Base-by-base conservation (phyloP, 2,113 vertebrate species). In the Manacus vitellinus region DNA sequence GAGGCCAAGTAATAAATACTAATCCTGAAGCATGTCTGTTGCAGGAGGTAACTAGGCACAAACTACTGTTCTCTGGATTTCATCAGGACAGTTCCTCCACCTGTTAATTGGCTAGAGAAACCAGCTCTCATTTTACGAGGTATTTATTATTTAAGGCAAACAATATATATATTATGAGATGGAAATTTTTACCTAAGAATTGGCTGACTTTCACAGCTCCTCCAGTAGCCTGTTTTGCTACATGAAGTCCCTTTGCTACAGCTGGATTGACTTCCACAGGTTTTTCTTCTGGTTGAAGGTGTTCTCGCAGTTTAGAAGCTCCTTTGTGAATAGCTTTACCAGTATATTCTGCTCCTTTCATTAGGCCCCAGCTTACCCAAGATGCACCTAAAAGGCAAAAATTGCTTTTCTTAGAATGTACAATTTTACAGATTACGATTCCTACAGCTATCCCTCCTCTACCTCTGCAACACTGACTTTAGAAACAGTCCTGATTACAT, bases 181-280 rank as follows among this genome's bases (percentile, higher is more conserved):
- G 3, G 10, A 18, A 68, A 70, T 16, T 31, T 80, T 98, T 98
- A 99, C 99, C 99, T 86, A 99, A 97, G 96, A 99, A 99, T 46
- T 99, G 99, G 97, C 99, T 99, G 98, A 99, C 99, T 99, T 99
- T 99, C 13, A 99, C 99, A 19, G 99, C 99, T 66, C 99, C 99
- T 59, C 99, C 99, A 1, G 99, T 99, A 30, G 99, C 99, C 87
- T 99, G 99, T 97, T 99, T 99, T 88, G 99, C 99, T 52, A 99
- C 99, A 2, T 99, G 98, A 72, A 99, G 99, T 49, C 99, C 98
- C 92, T 97, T 99, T 88, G 98, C 97, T 86, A 99, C 98, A 5
- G 98, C 96, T 75, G 99, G 99, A 94, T 98, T 99, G 96, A 99
- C 99, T 63, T 99, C 98, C 54, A 99, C 54, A 25, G 99, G 99